Evolutionary conservation across 2,797 vertebrate genomes (phyloP).

Genomic region (Lindbergichthys nudifrons): DNA sequence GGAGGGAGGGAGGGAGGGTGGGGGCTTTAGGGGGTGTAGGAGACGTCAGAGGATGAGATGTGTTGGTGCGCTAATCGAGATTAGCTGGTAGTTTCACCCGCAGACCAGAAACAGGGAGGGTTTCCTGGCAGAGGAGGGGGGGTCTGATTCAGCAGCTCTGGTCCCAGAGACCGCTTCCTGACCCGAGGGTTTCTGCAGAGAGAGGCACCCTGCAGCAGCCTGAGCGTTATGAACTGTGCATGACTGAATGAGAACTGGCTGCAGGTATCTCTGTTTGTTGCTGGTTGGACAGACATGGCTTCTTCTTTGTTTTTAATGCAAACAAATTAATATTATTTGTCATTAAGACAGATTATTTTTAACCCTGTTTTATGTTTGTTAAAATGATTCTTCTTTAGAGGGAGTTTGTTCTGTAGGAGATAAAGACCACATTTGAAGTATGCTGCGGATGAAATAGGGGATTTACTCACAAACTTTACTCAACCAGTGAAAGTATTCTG

Average conservation of each 20-base stretch:
- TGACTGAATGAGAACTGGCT: conserved; percentile 33
- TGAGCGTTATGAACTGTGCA: conserved; percentile 28
- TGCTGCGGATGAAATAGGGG: too few species aligned
- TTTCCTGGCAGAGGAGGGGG: conserved; percentile 57
- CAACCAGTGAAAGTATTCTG: too few species aligned
- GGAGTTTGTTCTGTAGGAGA: neutral
- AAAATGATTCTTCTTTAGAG: conserved; percentile 5
- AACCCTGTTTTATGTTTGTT: neutral
- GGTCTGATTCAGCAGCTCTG: conserved; percentile 79
- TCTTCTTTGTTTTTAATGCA: neutral
- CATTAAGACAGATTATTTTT: neutral
- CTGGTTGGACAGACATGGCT: conserved; percentile 3
- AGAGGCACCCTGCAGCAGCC: conserved; percentile 29
- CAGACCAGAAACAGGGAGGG: conserved; percentile 50
- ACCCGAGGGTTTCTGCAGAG: conserved; percentile 52
- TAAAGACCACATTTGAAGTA: neutral
- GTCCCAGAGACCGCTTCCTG: conserved; percentile 72
- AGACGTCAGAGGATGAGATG: conserved; percentile 61
- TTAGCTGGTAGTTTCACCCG: conserved; percentile 55
- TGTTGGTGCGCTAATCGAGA: conserved; percentile 60
- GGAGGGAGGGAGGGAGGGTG: conserved; percentile 1
- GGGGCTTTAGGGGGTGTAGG: conserved; percentile 20
- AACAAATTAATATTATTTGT: neutral
- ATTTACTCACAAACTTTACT: too few species aligned
- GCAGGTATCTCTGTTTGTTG: conserved; percentile 36